Conservation (phyloP, 2,888 invertebrate species). For the Lysandra bellargus region DNA sequence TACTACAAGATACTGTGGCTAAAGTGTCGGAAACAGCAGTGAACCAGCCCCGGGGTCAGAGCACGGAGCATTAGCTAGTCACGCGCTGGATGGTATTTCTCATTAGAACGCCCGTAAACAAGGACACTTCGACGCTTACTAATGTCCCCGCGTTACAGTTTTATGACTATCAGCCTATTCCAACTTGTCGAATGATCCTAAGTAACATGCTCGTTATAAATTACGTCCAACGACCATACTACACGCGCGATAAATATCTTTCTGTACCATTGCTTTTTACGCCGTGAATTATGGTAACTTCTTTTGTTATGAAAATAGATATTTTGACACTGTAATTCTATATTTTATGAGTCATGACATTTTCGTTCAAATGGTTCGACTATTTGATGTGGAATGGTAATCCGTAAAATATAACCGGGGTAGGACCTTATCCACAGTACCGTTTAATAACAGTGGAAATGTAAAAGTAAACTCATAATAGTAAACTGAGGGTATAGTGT, state of each 20-base stretch:
- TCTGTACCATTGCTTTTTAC: constrained; percentile 4
- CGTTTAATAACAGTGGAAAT: not conserved
- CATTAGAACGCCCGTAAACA: constrained; percentile 73
- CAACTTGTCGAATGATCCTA: constrained; percentile 49
- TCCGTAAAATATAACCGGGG: not conserved
- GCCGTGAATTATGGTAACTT: constrained; percentile 14
- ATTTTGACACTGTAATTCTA: constrained; percentile 13
- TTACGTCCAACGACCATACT: constrained; percentile 29
- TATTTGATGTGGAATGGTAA: not conserved
- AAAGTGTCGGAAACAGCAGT: constrained; percentile 38
- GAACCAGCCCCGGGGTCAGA: constrained; percentile 44
- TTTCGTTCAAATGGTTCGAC: not conserved
- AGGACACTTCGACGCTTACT: constrained; percentile 68
- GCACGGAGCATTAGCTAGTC: constrained; percentile 57
- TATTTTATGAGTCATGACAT: constrained; percentile 2
- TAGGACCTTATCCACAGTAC: not conserved
- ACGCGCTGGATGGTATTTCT: constrained; percentile 63
- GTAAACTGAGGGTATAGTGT: not conserved
- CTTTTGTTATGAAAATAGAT: constrained; percentile 10
- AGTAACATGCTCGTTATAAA: constrained; percentile 53
- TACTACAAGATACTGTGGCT: not conserved
- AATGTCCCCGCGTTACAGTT: constrained; percentile 66
- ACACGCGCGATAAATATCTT: constrained; percentile 4
- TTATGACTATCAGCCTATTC: constrained; percentile 65
- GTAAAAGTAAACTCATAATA: not conserved